These are phyloP conservation scores for Acanthopagrus latus DNA, from an alignment of 2,797 vertebrate genomes.

Conservation along the genomic window DNA sequence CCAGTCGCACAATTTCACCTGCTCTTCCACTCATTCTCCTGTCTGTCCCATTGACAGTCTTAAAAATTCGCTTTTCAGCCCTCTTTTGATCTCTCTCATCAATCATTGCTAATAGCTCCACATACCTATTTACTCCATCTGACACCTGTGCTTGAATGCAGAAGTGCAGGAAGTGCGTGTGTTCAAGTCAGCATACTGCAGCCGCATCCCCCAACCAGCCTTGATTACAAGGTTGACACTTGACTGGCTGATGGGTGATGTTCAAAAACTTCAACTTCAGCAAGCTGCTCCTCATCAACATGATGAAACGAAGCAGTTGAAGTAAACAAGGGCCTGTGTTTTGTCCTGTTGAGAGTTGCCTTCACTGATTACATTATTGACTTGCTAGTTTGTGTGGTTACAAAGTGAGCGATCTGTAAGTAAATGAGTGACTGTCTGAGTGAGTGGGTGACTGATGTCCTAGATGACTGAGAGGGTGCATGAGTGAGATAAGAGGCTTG, in stretches of 20 bases:
- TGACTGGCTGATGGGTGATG: constrained; percentile 31
- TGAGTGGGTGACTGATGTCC: constrained; percentile 59
- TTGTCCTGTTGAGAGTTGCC: constrained; percentile 34
- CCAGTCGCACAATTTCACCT: constrained; percentile 8
- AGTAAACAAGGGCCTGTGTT: constrained; percentile 31
- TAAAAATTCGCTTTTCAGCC: neutral
- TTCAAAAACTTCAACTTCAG: constrained; percentile 45
- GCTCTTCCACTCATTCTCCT: constrained; percentile 2
- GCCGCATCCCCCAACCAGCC: neutral
- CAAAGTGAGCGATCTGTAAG: constrained; percentile 51
- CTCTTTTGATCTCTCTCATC: neutral
- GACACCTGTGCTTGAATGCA: constrained; percentile 6
- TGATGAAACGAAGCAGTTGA: constrained; percentile 54
- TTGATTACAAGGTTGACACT: constrained; percentile 31
- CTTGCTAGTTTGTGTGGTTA: constrained; percentile 53
- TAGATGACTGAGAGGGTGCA: constrained; percentile 58
- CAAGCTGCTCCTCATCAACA: constrained; percentile 52
- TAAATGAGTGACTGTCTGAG: constrained; percentile 53
- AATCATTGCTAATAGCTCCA: neutral
- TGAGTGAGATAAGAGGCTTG: constrained; percentile 71
- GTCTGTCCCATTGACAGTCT: neutral
- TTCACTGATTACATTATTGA: constrained; percentile 60
- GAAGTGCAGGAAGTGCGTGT: neutral
- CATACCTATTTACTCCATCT: neutral
- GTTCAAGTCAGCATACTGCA: neutral